These are phyloP conservation scores for Tenthredo mesomela DNA, from an alignment of 2,888 invertebrate genomes.

Conservation along the genomic window DNA sequence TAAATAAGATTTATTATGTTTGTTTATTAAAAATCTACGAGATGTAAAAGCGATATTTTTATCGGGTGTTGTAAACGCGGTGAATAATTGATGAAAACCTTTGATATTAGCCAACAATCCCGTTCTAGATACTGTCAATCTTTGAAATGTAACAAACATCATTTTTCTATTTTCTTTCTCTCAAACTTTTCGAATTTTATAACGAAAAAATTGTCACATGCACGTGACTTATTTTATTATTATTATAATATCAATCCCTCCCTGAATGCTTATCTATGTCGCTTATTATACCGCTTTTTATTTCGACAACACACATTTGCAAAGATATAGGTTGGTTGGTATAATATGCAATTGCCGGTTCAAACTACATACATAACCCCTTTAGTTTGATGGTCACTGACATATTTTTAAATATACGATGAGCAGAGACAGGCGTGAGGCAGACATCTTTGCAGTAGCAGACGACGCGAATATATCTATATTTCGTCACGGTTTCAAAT, in stretches of 20 bases:
- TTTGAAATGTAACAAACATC: slow-evolving; percentile 41
- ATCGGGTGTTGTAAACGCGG: neutral
- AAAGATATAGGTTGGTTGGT: neutral
- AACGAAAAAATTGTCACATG: neutral
- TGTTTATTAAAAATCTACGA: neutral
- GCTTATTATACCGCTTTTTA: neutral
- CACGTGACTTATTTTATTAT: neutral
- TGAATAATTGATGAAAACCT: neutral
- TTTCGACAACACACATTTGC: slow-evolving; percentile 9
- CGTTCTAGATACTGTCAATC: slow-evolving; percentile 17
- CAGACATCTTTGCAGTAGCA: slow-evolving; percentile 16
- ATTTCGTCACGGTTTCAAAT: neutral
- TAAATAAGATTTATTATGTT: neutral
- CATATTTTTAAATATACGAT: neutral
- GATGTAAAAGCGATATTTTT: neutral
- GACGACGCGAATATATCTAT: neutral
- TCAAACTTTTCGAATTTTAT: neutral
- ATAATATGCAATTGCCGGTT: neutral
- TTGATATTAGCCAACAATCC: slow-evolving; percentile 15
- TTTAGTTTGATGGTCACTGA: neutral
- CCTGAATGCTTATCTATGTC: neutral
- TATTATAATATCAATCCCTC: neutral
- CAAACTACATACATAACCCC: neutral
- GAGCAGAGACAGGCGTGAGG: neutral
- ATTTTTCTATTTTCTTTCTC: neutral